Evolutionary conservation across 2,113 vertebrate species (phyloP).

Genomic region (Gobius niger): DNA sequence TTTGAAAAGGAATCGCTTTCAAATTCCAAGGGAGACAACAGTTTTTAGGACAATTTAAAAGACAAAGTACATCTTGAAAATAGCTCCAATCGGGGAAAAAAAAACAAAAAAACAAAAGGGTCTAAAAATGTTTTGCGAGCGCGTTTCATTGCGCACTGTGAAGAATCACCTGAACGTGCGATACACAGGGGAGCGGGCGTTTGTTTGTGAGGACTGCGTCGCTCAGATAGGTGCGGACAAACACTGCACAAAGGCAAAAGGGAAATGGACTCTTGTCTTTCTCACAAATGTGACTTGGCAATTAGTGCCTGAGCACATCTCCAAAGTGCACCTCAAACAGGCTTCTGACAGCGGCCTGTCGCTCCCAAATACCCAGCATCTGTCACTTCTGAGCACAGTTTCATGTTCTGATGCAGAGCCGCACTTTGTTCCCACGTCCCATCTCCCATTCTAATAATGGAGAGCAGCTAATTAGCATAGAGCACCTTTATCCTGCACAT

Average conservation of each 20-base stretch:
- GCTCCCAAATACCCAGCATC: constrained; percentile 80
- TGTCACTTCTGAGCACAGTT: constrained; percentile 82
- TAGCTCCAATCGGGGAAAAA: constrained; percentile 64
- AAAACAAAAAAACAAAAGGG: constrained; percentile 41
- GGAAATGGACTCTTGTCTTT: constrained; percentile 74
- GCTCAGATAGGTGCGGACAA: constrained; percentile 69
- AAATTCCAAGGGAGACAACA: constrained; percentile 67
- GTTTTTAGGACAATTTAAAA: constrained; percentile 59
- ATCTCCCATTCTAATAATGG: constrained; percentile 79
- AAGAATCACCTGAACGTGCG: constrained; percentile 68
- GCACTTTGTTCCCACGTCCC: constrained; percentile 76
- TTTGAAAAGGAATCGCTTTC: constrained; percentile 73
- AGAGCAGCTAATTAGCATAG: constrained; percentile 78
- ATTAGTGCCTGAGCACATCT: constrained; percentile 76
- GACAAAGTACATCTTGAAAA: constrained; percentile 67
- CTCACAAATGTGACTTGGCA: constrained; percentile 77
- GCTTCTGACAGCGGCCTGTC: constrained; percentile 75
- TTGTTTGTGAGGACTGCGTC: constrained; percentile 71
- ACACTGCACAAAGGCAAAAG: constrained; percentile 62
- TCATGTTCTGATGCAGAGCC: constrained; percentile 76
- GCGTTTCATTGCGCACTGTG: constrained; percentile 60
- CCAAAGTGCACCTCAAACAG: constrained; percentile 76
- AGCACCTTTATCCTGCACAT: constrained; percentile 72
- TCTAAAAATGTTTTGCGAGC: constrained; percentile 66
- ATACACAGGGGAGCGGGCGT: constrained; percentile 67